These are phyloP conservation scores for Ptycholaimellus sp. DNA, from an alignment of 2,888 invertebrate species.

Conservation along the genomic window DNA sequence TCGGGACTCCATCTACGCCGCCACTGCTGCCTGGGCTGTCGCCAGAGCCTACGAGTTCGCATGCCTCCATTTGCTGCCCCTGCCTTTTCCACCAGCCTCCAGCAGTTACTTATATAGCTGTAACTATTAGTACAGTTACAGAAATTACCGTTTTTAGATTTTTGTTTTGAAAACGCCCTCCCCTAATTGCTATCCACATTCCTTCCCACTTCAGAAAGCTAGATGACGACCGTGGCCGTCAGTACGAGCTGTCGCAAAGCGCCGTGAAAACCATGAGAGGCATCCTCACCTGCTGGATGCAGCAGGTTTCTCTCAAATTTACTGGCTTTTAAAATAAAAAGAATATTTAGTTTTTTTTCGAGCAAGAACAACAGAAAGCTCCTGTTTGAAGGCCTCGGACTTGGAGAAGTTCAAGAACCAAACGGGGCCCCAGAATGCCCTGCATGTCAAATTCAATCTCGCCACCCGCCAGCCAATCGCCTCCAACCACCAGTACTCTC, in stretches of 20 bases:
- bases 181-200: no score
- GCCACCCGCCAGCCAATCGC: constrained; percentile 57
- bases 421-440: constrained; percentile 36
- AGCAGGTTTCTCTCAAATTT: no score
- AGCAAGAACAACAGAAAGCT: no score
- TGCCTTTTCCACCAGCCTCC: no score
- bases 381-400: no score
- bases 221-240: constrained; percentile 88
- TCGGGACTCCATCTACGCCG: constrained; percentile 79
- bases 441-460: constrained; percentile 82
- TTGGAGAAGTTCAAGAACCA: constrained; percentile 19
- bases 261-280: constrained; percentile 97
- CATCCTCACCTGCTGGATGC: constrained; percentile 85
- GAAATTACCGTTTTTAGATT: no score
- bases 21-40: constrained; percentile 79
- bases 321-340: no score
- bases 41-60: constrained; percentile 90
- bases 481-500: constrained; percentile 61
- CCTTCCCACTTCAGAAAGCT: constrained; percentile 61
- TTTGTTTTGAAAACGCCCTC: no score
- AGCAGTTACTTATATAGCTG: no score
- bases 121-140: no score
- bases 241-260: constrained; percentile 82
- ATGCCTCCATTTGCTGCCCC: no score
- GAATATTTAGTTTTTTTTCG: no score